These are phyloP conservation scores for Malurus alboscapulatus DNA, from an alignment of 2,113 vertebrate species.

Conservation along the genomic window DNA sequence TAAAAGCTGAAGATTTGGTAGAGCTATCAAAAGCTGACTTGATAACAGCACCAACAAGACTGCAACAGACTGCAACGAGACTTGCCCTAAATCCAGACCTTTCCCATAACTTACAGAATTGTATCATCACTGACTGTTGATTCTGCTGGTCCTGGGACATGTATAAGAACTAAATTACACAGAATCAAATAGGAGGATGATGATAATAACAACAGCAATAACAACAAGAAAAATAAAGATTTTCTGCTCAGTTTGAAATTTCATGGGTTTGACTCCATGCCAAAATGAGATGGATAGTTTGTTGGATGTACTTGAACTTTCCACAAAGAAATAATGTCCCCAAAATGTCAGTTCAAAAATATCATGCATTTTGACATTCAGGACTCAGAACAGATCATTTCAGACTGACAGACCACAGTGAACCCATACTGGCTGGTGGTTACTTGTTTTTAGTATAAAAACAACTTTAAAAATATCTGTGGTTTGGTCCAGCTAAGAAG, in stretches of 20 bases:
- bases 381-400: not conserved
- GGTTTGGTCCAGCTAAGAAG: not conserved
- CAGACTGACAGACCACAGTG: not conserved
- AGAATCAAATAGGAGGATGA: not conserved
- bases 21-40: not conserved
- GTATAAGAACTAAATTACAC: not conserved
- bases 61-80: not conserved
- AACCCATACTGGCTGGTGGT: not conserved
- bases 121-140: not conserved
- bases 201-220: not conserved
- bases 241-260: not conserved
- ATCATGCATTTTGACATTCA: not conserved
- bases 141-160: not conserved
- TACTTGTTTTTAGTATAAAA: not conserved
- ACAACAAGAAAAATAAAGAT: not conserved
- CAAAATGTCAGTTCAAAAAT: slow-evolving; percentile 28
- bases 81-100: not conserved
- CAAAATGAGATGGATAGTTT: not conserved
- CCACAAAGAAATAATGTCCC: not conserved
- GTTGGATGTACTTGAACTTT: not conserved
- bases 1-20: not conserved
- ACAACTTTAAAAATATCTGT: not conserved
- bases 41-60: not conserved
- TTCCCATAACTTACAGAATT: not conserved
- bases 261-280: not conserved